Evolutionary conservation across 1,140 invertebrate species (phyloP).

Genomic region (Bombus consobrinus): DNA sequence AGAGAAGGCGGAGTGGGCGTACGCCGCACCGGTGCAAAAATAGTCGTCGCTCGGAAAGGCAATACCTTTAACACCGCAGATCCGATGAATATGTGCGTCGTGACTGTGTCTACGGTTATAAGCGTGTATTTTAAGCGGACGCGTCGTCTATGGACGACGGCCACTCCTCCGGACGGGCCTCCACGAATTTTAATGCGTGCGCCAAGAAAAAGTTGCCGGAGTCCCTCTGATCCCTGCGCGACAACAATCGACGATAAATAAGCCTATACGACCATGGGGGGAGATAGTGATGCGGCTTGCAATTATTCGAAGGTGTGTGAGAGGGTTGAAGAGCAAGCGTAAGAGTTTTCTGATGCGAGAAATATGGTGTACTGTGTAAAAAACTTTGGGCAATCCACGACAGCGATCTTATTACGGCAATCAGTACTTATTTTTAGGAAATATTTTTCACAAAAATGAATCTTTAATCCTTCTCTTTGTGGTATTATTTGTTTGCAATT

Average conservation of each 20-base stretch:
- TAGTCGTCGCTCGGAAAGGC: constrained; percentile 56
- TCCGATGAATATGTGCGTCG: not conserved
- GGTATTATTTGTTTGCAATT: too few species aligned
- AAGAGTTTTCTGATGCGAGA: not conserved
- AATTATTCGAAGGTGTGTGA: constrained; percentile 37
- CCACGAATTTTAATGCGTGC: constrained; percentile 28
- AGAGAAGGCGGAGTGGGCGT: constrained; percentile 49
- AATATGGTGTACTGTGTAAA: not conserved
- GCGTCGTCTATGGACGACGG: constrained; percentile 6
- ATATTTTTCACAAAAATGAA: not conserved
- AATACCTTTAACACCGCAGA: constrained; percentile 47
- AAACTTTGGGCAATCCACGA: too few species aligned
- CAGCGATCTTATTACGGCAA: too few species aligned
- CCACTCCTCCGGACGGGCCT: constrained; percentile 17
- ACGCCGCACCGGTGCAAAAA: constrained; percentile 36
- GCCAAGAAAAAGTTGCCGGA: constrained; percentile 31
- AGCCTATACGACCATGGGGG: not conserved
- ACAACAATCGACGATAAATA: constrained; percentile 54
- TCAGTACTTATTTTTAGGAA: not conserved
- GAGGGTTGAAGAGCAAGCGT: not conserved
- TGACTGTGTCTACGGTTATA: not conserved
- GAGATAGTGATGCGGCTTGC: not conserved
- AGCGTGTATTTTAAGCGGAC: constrained; percentile 21
- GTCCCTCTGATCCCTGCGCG: constrained; percentile 24
- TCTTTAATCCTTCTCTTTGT: not conserved